These are phyloP conservation scores for Oreocharis arfaki DNA, from an alignment of 2,113 vertebrate species.

Conservation along the genomic window DNA sequence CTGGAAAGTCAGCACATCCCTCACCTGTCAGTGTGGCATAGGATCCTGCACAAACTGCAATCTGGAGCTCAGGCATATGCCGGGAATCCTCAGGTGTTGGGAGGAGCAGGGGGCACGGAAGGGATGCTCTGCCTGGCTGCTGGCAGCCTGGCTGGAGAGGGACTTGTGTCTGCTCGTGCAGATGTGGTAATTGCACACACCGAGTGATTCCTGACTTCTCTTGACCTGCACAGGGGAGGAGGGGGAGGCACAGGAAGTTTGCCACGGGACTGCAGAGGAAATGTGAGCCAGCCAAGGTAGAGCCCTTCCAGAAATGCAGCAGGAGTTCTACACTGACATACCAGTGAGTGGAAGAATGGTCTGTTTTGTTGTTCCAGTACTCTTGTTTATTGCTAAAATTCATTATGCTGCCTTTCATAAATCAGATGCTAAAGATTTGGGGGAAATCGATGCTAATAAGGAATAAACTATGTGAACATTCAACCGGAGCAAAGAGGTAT, in stretches of 20 bases:
- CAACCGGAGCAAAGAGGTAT: background rate
- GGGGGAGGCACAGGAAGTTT: background rate
- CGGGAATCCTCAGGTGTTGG: fast-evolving
- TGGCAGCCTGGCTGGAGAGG: background rate
- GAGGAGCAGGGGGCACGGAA: background rate
- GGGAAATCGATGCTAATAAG: slow-evolving; percentile 7
- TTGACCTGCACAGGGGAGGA: background rate
- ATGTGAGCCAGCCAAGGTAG: background rate
- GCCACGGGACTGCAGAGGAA: background rate
- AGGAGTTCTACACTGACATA: background rate
- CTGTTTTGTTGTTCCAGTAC: background rate
- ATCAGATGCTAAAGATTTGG: background rate
- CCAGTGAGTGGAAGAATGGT: background rate
- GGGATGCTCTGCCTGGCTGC: background rate
- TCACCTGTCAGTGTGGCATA: background rate
- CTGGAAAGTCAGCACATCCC: background rate
- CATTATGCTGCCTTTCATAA: background rate
- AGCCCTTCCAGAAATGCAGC: background rate
- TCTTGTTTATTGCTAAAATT: background rate
- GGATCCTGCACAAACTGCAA: background rate
- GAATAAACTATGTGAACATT: background rate
- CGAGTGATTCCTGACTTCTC: background rate
- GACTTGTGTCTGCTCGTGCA: background rate
- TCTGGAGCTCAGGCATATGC: background rate
- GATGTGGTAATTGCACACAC: background rate